Conservation (phyloP, 1,140 invertebrate genomes). For the Formica selysi region DNA sequence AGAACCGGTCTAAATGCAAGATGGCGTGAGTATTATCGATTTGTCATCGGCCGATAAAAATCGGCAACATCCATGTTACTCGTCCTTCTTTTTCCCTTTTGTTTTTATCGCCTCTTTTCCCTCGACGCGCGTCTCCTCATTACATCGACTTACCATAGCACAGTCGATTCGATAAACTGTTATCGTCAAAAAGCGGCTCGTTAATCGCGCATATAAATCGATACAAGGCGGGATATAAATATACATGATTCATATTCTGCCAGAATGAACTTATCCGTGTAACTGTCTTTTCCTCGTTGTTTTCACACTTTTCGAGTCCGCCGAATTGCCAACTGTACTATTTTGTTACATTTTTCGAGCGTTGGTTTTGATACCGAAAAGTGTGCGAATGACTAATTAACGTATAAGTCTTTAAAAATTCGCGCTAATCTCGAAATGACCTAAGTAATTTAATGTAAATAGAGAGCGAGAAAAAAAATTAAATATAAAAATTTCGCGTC, state of each 20-base stretch:
- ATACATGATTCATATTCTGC: background rate
- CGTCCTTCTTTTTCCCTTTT: slow-evolving; percentile 13
- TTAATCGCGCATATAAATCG: slow-evolving; percentile 30
- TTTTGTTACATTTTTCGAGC: background rate
- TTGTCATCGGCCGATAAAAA: slow-evolving; percentile 63
- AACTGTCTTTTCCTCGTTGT: background rate
- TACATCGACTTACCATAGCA: slow-evolving; percentile 1
- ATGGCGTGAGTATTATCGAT: slow-evolving; percentile 69
- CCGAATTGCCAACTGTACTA: background rate
- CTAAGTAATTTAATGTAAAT: background rate
- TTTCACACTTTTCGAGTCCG: background rate
- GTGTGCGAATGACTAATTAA: background rate
- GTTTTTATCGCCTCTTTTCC: background rate
- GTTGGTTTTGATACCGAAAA: slow-evolving; percentile 2
- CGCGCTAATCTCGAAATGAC: background rate
- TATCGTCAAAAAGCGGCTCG: background rate
- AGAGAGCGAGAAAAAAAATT: background rate
- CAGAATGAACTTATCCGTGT: background rate
- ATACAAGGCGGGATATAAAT: background rate
- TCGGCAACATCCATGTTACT: slow-evolving; percentile 3
- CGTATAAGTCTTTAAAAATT: background rate
- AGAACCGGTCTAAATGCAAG: slow-evolving; percentile 61
- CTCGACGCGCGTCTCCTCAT: background rate
- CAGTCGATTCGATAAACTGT: slow-evolving; percentile 20
- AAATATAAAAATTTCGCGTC: background rate